These are phyloP conservation scores for Sesia bembeciformis DNA, from an alignment of 2,888 invertebrate genomes.

Conservation along the genomic window DNA sequence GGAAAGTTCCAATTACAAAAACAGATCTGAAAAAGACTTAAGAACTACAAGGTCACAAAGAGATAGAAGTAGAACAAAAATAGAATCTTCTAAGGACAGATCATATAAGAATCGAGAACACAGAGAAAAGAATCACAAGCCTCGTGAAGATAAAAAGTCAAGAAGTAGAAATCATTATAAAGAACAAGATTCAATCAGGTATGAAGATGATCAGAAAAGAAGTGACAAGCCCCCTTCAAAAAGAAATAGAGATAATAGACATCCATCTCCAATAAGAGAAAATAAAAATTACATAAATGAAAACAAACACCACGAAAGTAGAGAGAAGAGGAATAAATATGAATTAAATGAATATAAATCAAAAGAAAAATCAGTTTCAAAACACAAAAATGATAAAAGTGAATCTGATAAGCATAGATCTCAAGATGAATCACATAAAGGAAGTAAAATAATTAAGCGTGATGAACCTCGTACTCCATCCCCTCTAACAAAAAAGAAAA, in stretches of 20 bases:
- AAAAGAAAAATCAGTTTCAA: no score
- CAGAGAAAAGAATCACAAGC: constrained; percentile 9
- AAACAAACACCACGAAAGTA: no score
- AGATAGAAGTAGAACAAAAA: constrained; percentile 11
- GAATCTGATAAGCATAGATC: background rate
- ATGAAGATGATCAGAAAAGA: no score
- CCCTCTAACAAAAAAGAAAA: constrained; percentile 1
- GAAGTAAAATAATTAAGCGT: constrained; percentile 8
- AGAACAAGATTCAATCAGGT: background rate
- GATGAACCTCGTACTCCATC: constrained; percentile 7
- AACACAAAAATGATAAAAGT: no score
- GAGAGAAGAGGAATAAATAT: no score
- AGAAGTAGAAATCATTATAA: constrained; percentile 7
- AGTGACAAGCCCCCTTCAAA: no score
- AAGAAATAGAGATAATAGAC: no score
- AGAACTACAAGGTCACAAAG: constrained; percentile 10
- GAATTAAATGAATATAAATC: no score
- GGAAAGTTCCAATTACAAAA: constrained; percentile 3
- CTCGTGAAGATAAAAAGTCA: background rate
- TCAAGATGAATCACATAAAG: background rate
- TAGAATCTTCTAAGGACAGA: background rate
- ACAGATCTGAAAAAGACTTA: constrained; percentile 13
- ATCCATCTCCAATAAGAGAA: no score
- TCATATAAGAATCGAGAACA: background rate
- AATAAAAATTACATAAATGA: no score